Evolutionary conservation across 2,888 invertebrate species (phyloP).

Genomic region (Ochropleura plecta): DNA sequence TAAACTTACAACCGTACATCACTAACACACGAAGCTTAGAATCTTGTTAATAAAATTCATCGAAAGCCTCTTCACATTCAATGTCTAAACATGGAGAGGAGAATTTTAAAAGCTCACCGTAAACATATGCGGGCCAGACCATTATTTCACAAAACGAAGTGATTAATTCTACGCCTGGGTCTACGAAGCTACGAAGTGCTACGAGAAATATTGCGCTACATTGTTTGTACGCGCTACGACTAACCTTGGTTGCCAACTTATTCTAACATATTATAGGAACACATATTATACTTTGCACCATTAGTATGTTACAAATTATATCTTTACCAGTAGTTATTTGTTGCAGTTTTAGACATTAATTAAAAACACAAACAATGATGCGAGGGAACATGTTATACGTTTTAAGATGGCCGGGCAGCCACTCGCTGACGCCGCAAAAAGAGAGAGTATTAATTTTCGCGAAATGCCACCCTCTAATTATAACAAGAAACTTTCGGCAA

Average conservation of each 20-base stretch:
- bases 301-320: too few relatives aligned
- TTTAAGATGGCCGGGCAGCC: slow-evolving; percentile 53
- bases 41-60: background rate
- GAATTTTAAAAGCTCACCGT: slow-evolving; percentile 1
- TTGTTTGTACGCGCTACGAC: slow-evolving; percentile 43
- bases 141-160: slow-evolving; percentile 27
- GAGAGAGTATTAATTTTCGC: slow-evolving; percentile 84
- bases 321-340: slow-evolving; percentile 52
- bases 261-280: slow-evolving; percentile 10
- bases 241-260: slow-evolving; percentile 45
- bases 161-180: slow-evolving; percentile 43
- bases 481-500: slow-evolving; percentile 82
- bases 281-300: slow-evolving; percentile 19
- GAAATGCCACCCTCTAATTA: slow-evolving; percentile 81
- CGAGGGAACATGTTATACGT: slow-evolving; percentile 41
- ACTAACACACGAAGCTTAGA: background rate
- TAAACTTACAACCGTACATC: background rate
- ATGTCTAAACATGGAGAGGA: background rate
- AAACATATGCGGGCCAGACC: slow-evolving; percentile 5
- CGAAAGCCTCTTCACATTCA: background rate
- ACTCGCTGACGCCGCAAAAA: slow-evolving; percentile 70
- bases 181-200: slow-evolving; percentile 60
- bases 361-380: slow-evolving; percentile 59
- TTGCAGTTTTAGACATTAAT: slow-evolving; percentile 61
- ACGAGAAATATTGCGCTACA: slow-evolving; percentile 48